A percentile compares a stretch with the other conserved stretches of the same genome.
Conservation (phyloP, 37 sponge, comb jelly and placozoan species). For the Agelas oroides region DNA sequence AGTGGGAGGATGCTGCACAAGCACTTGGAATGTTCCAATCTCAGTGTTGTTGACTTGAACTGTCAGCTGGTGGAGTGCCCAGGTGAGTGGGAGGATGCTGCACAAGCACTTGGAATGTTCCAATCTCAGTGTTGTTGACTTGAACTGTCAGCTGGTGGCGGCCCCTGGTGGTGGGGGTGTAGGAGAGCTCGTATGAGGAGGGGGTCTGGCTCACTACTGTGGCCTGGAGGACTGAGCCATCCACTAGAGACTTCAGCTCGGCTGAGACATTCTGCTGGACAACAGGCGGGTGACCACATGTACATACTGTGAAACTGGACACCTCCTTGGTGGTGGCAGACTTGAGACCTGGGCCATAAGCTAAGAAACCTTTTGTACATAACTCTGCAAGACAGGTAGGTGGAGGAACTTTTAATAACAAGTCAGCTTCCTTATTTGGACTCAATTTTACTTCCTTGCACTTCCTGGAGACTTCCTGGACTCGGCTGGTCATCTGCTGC, state of each 20-base stretch:
- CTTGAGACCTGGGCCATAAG: no score
- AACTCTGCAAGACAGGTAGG: no score
- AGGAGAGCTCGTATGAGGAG: no score
- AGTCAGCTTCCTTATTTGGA: no score
- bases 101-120: slow-evolving; percentile 1
- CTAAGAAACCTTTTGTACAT: no score
- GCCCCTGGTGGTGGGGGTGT: neutral
- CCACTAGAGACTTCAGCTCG: slow-evolving; percentile 11
- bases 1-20: slow-evolving; percentile 11
- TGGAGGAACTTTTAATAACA: no score
- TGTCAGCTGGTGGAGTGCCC: neutral
- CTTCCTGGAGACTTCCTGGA: neutral
- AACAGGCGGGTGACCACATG: no score
- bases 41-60: slow-evolving; percentile 8
- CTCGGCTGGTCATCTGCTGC: neutral
- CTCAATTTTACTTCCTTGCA: no score
- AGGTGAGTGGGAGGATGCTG: slow-evolving; percentile 11
- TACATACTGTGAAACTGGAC: no score
- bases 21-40: slow-evolving; percentile 4
- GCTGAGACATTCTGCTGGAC: neutral
- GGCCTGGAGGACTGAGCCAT: neutral
- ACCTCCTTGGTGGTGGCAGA: no score
- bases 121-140: slow-evolving; percentile 15
- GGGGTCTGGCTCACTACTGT: neutral
- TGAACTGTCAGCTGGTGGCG: slow-evolving; percentile 1